Evolutionary conservation across 53 echinoderm and acorn worm genomes (phyloP), one percentile per base, ranked within the genome.

Genomic region (Henricia sp.): DNA sequence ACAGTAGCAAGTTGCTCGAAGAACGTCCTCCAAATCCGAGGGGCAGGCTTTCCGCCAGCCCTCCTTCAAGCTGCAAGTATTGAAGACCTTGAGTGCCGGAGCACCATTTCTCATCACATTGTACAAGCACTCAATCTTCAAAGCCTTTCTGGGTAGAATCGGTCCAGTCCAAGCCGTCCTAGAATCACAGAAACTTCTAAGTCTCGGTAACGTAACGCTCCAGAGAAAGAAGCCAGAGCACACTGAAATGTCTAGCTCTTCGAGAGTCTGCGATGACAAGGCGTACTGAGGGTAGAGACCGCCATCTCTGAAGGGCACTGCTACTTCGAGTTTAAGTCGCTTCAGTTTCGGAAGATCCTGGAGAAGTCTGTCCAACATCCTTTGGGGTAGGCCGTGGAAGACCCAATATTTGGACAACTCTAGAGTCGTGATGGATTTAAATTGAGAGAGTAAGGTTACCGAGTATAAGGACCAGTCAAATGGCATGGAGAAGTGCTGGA

Each of bases 341-440:
- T 74, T 88, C 58, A 96, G 72, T 6, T 85, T 87, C 3, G 90
- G 90, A 20, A 96, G 67, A 9, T 70, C 76, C 12, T 72, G 53
- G 0, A 96, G 89, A 44, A 96, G 89, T 26, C 37, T 58, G 71
- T 94, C 83, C 59, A 96, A 53, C 50, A 87, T 56, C 37, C 65
- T 70, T 62, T 96, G 93, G n/a, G 85, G 75, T 21, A 87, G 74
- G 33, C 85, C 90, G 21, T 87, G 88, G 48, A 93, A 94, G 44
- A 94, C 96, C 96, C 96, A 96, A 71, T 93, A 94, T 63, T 92
- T 94, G 53, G 87, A 90, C 32, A 96, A 73, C 86, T 96, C 90
- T 55, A 96, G 66, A 6, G 92, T 82, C 58, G 82, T 88, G 24
- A 96, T 60, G 44, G 74, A 59, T 27, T 90, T 69, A 60, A 94